Conservation (phyloP, 1,140 invertebrate species). For the Pogonomyrmex barbatus region DNA sequence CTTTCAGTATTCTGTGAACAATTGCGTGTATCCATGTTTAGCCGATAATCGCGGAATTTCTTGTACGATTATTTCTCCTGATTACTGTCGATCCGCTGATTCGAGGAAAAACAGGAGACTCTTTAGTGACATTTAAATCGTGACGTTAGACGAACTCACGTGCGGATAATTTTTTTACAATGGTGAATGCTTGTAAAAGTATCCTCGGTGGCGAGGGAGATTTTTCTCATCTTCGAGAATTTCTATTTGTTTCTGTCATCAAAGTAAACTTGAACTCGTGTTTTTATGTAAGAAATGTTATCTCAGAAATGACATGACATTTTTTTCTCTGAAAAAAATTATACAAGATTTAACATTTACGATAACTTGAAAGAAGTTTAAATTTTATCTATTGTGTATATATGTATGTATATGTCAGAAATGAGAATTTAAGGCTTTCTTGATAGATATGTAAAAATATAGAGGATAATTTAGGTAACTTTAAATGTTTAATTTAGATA, state of each 20-base stretch:
- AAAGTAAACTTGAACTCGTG: neutral
- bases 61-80: neutral
- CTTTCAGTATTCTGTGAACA: slow-evolving; percentile 3
- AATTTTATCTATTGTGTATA: neutral
- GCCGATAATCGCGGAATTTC: slow-evolving; percentile 28
- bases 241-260: neutral
- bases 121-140: slow-evolving; percentile 22
- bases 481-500: neutral
- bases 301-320: neutral
- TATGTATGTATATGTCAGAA: neutral
- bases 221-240: neutral
- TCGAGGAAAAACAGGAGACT: neutral
- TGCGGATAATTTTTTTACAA: slow-evolving; percentile 15
- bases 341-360: neutral
- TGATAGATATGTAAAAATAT: neutral
- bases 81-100: neutral
- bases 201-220: neutral
- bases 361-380: neutral
- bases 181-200: too few species aligned
- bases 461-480: neutral
- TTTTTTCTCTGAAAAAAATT: neutral
- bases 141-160: neutral
- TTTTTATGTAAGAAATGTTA: neutral
- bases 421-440: neutral
- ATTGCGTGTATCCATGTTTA: slow-evolving; percentile 5